Base-by-base conservation (phyloP, 2,113 vertebrate genomes). In the Cryptotis parvus region DNA sequence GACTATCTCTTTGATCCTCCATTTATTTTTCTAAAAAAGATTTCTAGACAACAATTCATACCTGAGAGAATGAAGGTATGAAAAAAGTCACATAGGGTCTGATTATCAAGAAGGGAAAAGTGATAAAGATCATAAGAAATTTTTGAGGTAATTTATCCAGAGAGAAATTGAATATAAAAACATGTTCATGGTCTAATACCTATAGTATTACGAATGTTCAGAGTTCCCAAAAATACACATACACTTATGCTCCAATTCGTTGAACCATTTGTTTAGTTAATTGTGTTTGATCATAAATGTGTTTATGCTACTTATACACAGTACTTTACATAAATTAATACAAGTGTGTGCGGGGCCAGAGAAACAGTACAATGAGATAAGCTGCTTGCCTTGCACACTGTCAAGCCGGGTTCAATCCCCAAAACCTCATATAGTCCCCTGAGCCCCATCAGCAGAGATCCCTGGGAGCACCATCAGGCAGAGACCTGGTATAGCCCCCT, bases 141-240 rank as follows among this genome's bases (percentile, higher is more conserved):
- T 41, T 90, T 72, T 33, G 49, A 93, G 86, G 76, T n/a, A n/a
- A n/a, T n/a, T n/a, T n/a, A 91, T 52, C 70, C 70, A 3, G 27
- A 90, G 70, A 73, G 70, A 80, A 87, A 86, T 12, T 10, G 31
- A 69, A 27, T 45, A 31, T 16, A 82, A 39, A 87, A 90, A 82
- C 41, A 70, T 2, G 33, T 12, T 81, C 33, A 29, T 8, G 16
- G 84, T 70, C 63, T 65, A 76, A 43, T 10, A 49, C 15, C 39
- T 35, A 1, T 29, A 52, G 61, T 26, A 33, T 0, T 15, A 39
- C 35, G 49, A 69, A 76, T n/a, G n/a, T n/a, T n/a, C n/a, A n/a
- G n/a, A n/a, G n/a, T n/a, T 27, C 22, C 33, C 29, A 81, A 78
- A 20, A 70, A 76, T 63, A 65, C 18, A 22, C 69, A 20, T 15